Base-by-base conservation (phyloP, 1,140 invertebrate genomes). In the Scaptomyza hsui region DNA sequence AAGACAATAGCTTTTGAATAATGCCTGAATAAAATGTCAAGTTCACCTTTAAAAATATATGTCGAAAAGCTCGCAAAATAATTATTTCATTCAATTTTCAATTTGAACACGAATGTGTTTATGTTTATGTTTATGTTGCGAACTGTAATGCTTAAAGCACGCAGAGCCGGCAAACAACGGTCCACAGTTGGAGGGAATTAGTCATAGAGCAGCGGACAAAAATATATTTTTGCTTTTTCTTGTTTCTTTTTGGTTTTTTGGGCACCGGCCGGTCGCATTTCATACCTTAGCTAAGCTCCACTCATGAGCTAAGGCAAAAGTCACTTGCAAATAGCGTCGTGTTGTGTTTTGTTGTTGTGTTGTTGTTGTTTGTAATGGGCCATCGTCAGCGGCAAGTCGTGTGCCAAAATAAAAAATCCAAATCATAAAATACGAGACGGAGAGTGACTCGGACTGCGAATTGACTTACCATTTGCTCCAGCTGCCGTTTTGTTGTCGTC, bases 31-130 rank as follows among this genome's bases (percentile, higher is more conserved):
- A 86, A 81, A 86, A 88, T 88, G 82, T 88, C 81, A 81, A 85
- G 81, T 81, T 86, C 77, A 69, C 52, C 44, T 29, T 29, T 29
- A 75, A 69, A 88, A 4, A 37, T 37, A 9, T 29, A 29, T 29
- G 26, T 78, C 62, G 69, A 63, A 64, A 45, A 65, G 52, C 37
- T 51, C 71, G 60, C 63, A 53, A n/a, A n/a, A 81, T 78, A 78
- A 86, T 82, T 86, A 88, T 81, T 88, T 86, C 78, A 81, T 86
- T 80, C 81, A 75, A 81, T 64, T 80, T 29, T 81, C 60, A 75
- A 71, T 77, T 68, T 60, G 59, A 80, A 81, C 74, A 78, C 70
- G 64, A 85, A 86, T 83, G 52, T 76, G 52, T 76, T 79, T 73
- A 80, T 69, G 76, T 74, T 85, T 62, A 67, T 78, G 63, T 73